Conservation (phyloP, 2,888 invertebrate genomes). For the Melikaiella ostensackeni region DNA sequence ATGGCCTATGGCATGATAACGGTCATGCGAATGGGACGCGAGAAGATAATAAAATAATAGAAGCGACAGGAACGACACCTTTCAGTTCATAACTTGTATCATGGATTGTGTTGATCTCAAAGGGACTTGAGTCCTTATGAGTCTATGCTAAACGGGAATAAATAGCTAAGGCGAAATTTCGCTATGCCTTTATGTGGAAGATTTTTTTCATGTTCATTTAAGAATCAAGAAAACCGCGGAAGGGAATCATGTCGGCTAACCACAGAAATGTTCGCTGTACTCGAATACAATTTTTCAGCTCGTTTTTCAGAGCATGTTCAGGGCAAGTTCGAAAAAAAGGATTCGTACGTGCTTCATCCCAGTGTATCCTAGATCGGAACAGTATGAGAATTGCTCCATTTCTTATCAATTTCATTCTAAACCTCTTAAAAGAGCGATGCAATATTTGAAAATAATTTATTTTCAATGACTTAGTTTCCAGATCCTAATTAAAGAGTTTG, state of each 20-base stretch:
- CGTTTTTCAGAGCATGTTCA: slow-evolving; percentile 32
- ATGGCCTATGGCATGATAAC: too few species aligned
- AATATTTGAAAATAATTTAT: too few species aligned
- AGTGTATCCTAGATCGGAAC: background rate
- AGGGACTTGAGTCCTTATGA: too few species aligned
- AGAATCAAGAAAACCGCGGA: slow-evolving; percentile 7
- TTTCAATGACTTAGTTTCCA: too few species aligned
- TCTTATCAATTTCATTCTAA: background rate
- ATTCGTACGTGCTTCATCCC: slow-evolving; percentile 27
- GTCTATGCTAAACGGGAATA: too few species aligned
- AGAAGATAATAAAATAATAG: too few species aligned
- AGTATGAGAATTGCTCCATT: background rate
- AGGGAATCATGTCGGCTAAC: slow-evolving; percentile 29
- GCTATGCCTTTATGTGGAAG: slow-evolving; percentile 14
- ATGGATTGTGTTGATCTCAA: too few species aligned
- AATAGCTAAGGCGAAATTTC: background rate
- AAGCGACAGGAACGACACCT: too few species aligned
- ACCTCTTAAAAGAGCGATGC: too few species aligned
- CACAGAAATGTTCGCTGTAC: slow-evolving; percentile 33
- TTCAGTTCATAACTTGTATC: too few species aligned
- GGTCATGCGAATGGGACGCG: too few species aligned
- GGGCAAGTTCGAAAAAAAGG: background rate
- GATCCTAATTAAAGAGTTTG: too few species aligned
- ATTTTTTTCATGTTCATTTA: background rate
- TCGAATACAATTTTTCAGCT: slow-evolving; percentile 29